A percentile compares a stretch with the other conserved stretches of the same genome.
phyloP scores from a whole-genome alignment of 2,888 invertebrate genomes.

The Mayetiola destructor region DNA sequence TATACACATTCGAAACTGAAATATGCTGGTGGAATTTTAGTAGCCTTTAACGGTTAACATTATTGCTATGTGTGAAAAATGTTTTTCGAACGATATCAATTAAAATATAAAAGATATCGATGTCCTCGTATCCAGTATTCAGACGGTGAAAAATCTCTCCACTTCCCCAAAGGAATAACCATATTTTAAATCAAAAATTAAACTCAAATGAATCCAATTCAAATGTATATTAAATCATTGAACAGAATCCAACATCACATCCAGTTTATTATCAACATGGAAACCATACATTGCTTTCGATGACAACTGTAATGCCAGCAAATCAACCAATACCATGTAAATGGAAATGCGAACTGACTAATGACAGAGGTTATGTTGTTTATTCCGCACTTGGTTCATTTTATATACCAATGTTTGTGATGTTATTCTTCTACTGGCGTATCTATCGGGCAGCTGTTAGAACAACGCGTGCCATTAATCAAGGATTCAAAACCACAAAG shows the following conservation, averaged over 20 bases:
- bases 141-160: too few species aligned
- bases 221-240: neutral
- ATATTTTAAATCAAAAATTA: neutral
- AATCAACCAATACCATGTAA: conserved; percentile 47
- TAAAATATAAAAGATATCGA: too few species aligned
- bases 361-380: conserved; percentile 89
- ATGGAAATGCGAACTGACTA: conserved; percentile 82
- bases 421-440: conserved; percentile 95
- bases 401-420: conserved; percentile 94
- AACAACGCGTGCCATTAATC: conserved; percentile 84
- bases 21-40: too few species aligned
- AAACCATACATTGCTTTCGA: conserved; percentile 34
- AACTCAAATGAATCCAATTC: neutral
- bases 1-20: too few species aligned
- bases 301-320: conserved; percentile 23
- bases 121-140: too few species aligned
- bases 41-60: too few species aligned
- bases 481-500: conserved; percentile 77
- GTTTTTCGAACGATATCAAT: too few species aligned
- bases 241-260: neutral
- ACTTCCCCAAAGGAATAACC: too few species aligned
- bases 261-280: conserved; percentile 26
- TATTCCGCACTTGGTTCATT: conserved; percentile 97
- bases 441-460: conserved; percentile 89
- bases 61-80: too few species aligned